phyloP scores from a whole-genome alignment of 1,140 invertebrate genomes.

The Cydia splendana region DNA sequence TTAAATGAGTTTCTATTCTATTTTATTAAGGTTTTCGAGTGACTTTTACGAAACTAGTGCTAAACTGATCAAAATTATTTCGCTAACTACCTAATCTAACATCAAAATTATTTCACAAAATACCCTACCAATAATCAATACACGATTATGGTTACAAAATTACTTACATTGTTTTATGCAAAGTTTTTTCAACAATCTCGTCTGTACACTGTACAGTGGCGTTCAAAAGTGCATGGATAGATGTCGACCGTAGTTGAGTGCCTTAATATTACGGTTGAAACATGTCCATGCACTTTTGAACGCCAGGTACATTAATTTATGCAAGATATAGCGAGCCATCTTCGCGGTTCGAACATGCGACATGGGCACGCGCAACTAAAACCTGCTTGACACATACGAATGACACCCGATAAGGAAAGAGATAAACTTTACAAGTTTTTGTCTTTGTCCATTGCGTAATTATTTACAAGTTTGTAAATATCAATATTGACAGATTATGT shows the following conservation, averaged over 20 bases:
- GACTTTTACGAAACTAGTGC: too few relatives aligned
- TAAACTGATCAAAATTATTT: too few relatives aligned
- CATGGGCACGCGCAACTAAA: neutral
- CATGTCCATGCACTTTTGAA: too few relatives aligned
- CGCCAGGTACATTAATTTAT: neutral
- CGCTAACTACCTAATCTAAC: too few relatives aligned
- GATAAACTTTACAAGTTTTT: neutral
- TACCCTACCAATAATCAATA: neutral
- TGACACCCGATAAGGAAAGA: neutral
- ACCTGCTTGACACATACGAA: slow-evolving; percentile 21
- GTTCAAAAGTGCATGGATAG: too few relatives aligned
- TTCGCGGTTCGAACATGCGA: neutral
- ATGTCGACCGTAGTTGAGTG: too few relatives aligned
- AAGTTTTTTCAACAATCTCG: neutral
- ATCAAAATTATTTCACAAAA: neutral
- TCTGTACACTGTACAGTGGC: too few relatives aligned
- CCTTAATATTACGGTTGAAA: too few relatives aligned
- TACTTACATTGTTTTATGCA: neutral
- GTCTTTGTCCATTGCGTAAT: slow-evolving; percentile 15
- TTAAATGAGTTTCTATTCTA: too few relatives aligned
- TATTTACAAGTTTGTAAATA: slow-evolving; percentile 4
- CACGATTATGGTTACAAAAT: neutral
- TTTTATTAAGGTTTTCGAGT: too few relatives aligned
- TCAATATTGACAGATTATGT: neutral
- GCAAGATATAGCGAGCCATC: neutral